Evolutionary conservation across 2,797 vertebrate genomes (phyloP), one percentile per base, ranked within the genome.

Genomic region (Phataginus tetradactyla): DNA sequence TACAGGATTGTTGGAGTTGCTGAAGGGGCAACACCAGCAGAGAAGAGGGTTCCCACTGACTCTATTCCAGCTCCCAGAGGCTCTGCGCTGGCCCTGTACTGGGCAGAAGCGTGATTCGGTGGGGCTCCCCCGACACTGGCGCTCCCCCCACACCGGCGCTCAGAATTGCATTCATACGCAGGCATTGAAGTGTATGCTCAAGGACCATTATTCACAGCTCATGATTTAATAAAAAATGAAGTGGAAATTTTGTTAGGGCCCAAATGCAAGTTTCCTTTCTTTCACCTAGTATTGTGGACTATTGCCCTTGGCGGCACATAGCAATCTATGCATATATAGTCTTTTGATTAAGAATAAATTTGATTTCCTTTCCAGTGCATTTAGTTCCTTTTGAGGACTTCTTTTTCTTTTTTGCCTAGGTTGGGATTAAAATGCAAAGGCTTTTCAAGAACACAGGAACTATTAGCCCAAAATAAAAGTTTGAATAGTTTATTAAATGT

Each of bases 211-310:
- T 45, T 75, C 42, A 49, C 32, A 75, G 55, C 25, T 63, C 34
- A 63, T 27, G 78, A 90, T 57, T 78, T 78, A 91, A 86, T 81
- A 74, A 84, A 78, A 89, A 96, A 79, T 86, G 86, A 69, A 95
- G 90, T 15, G 7, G 51, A 89, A 89, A 78, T 49, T 68, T 42
- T 78, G 18, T 61, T 7, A 49, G 8, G 85, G 55, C 64, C 45
- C 83, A 81, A 66, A 80, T 49, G 66, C 14, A 53, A 25, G 18
- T 66, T 72, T 81, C n/a, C 32, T 53, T 71, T 78, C 64, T 86
- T 88, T 77, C 49, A 42, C 69, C 45, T 77, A 10, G 32, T 51
- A 57, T 12, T 55, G 27, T 29, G 55, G 49, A 42, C 21, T 68
- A 53, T 61, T 55, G 34, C 53, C 64, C n/a, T 51, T 64, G 34